A percentile compares a stretch with the other conserved stretches of the same genome.
These are phyloP conservation scores for Sitta carolinensis DNA, from an alignment of 2,797 vertebrate species.

Conservation along the genomic window DNA sequence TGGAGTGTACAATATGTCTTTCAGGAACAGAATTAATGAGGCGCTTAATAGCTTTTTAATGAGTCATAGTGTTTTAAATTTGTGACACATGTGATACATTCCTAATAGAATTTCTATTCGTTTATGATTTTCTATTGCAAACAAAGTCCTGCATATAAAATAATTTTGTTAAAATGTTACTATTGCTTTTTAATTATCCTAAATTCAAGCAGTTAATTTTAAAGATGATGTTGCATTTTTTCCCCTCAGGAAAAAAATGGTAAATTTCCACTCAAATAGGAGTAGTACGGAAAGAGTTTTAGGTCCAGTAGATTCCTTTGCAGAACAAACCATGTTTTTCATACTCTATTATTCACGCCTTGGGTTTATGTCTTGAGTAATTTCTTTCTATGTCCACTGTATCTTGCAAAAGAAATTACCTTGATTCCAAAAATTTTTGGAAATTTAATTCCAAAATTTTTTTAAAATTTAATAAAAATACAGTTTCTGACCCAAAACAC, in stretches of 20 bases:
- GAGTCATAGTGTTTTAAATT: neutral
- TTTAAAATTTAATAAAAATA: neutral
- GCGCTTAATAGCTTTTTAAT: conserved; percentile 9
- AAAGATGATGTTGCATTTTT: neutral
- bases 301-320: neutral
- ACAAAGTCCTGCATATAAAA: neutral
- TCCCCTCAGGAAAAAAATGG: neutral
- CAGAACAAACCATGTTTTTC: neutral
- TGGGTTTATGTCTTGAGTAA: neutral
- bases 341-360: neutral
- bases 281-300: neutral
- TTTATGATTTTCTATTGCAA: neutral
- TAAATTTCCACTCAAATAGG: neutral
- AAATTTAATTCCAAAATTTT: neutral
- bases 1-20: neutral
- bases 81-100: neutral
- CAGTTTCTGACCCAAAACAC: neutral
- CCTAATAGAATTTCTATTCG: neutral
- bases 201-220: neutral
- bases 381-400: neutral
- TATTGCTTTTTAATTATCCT: neutral
- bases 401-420: neutral
- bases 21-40: neutral
- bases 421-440: neutral
- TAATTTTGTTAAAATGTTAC: neutral